Conservation (phyloP, 2,113 vertebrate species). For the Catharus bicknelli region DNA sequence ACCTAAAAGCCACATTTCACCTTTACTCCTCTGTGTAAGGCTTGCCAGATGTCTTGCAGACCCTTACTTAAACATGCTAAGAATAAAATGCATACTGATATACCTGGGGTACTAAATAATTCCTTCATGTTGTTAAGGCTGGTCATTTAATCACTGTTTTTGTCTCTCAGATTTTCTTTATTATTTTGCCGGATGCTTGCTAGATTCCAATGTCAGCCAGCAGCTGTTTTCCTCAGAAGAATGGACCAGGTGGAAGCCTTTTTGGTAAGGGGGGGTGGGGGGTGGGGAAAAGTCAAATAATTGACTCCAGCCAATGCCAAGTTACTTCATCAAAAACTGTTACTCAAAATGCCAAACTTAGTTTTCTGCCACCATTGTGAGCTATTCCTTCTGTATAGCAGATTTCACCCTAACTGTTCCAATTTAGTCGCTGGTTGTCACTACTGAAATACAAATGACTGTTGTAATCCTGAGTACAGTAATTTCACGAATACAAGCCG, state of each 20-base stretch:
- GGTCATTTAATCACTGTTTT: constrained; percentile 16
- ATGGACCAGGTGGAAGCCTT: not conserved
- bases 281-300: not conserved
- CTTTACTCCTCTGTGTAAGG: not conserved
- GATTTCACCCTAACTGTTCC: not conserved
- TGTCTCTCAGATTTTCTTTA: not conserved
- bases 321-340: not conserved
- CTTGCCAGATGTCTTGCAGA: not conserved
- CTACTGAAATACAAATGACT: not conserved
- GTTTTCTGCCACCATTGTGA: not conserved
- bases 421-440: not conserved
- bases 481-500: too few species aligned
- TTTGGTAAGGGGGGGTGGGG: not conserved
- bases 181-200: not conserved
- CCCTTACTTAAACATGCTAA: not conserved
- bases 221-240: not conserved
- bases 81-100: not conserved
- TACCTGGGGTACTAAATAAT: not conserved
- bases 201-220: not conserved
- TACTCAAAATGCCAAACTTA: not conserved
- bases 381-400: not conserved
- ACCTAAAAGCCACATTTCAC: not conserved
- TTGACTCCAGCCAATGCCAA: not conserved
- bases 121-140: not conserved
- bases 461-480: not conserved